Evolutionary conservation across 2,888 invertebrate genomes (phyloP).

Genomic region (Clostera curtula): DNA sequence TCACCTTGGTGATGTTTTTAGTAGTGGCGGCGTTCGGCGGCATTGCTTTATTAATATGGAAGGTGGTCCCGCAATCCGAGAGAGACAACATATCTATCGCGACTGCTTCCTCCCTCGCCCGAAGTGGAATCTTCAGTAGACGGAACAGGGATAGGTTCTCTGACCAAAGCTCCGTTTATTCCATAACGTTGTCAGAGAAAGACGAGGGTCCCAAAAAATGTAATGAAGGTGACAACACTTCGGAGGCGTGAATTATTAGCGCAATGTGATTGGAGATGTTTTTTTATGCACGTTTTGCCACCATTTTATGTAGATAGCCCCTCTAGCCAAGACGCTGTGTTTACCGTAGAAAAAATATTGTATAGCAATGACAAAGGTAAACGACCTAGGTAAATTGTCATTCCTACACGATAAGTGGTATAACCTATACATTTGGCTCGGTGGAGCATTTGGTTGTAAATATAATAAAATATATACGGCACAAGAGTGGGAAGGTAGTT

Average conservation of each 20-base stretch:
- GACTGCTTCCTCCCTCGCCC: constrained; percentile 58
- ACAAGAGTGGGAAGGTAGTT: too few species aligned
- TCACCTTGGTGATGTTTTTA: constrained; percentile 71
- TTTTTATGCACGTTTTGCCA: constrained; percentile 25
- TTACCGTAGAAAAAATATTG: too few species aligned
- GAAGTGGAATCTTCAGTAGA: constrained; percentile 53
- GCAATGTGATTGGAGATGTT: constrained; percentile 14
- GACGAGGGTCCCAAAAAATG: constrained; percentile 52
- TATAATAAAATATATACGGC: too few species aligned
- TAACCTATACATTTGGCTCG: too few species aligned
- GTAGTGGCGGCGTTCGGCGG: constrained; percentile 76
- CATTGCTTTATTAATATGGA: constrained; percentile 71
- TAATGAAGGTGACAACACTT: constrained; percentile 61
- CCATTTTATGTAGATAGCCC: too few species aligned
- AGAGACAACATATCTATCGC: constrained; percentile 66
- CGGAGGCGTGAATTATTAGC: constrained; percentile 51
- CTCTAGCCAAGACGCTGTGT: too few species aligned
- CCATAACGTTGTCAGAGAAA: constrained; percentile 66
- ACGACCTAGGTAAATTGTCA: too few species aligned
- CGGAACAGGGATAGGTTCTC: constrained; percentile 61
- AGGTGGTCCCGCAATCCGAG: constrained; percentile 69
- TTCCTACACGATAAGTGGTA: too few species aligned
- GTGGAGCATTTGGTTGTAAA: too few species aligned
- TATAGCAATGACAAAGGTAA: too few species aligned
- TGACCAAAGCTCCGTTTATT: constrained; percentile 64